Conservation (phyloP, 2,113 vertebrate species). For the Alligator sinensis region DNA sequence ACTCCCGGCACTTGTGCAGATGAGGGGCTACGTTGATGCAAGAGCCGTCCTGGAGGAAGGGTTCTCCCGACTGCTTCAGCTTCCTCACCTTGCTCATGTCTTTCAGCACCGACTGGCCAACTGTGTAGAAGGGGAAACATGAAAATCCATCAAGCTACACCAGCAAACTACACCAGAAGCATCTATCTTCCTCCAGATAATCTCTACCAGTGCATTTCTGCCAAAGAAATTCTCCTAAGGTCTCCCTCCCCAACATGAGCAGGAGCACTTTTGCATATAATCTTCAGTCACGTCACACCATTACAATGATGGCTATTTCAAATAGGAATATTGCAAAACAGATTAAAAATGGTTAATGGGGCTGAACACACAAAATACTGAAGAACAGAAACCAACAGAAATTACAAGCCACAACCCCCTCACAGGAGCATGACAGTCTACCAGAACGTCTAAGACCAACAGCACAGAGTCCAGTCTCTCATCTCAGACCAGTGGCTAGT, state of each 20-base stretch:
- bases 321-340: neutral
- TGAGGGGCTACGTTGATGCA: slow-evolving; percentile 99
- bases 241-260: neutral
- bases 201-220: neutral
- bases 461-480: neutral
- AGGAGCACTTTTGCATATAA: neutral
- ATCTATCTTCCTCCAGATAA: neutral
- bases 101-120: slow-evolving; percentile 95
- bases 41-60: slow-evolving; percentile 97
- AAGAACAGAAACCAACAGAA: neutral
- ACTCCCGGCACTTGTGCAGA: slow-evolving; percentile 98
- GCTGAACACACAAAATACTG: neutral
- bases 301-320: neutral
- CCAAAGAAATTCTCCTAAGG: neutral
- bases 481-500: neutral
- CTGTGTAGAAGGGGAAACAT: slow-evolving; percentile 74
- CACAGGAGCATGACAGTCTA: neutral
- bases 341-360: neutral
- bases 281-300: neutral
- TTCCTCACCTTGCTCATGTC: slow-evolving; percentile 96
- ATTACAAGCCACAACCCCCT: neutral
- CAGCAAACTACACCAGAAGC: neutral
- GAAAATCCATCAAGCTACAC: slow-evolving; percentile 27
- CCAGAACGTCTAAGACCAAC: neutral
- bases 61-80: slow-evolving; percentile 96